phyloP scores from a whole-genome alignment of 2,113 vertebrate genomes.

The Probosciger aterrimus region DNA sequence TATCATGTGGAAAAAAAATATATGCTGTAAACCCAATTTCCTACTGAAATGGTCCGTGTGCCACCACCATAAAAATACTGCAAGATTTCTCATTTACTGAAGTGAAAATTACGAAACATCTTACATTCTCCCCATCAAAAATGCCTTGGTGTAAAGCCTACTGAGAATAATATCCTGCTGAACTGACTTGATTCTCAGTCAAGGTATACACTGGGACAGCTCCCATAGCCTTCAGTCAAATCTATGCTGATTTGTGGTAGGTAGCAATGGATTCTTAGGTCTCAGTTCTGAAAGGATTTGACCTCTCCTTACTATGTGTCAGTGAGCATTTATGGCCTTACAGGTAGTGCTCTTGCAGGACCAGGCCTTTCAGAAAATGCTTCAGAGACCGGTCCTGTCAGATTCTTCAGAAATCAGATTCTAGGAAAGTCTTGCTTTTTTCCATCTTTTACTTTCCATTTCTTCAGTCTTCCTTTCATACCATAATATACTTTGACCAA shows the following conservation, averaged over 20 bases:
- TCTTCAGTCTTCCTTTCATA: not conserved
- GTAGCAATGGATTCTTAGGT: not conserved
- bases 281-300: not conserved
- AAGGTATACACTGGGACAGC: not conserved
- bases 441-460: not conserved
- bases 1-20: conserved; percentile 18
- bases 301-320: not conserved
- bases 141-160: not conserved
- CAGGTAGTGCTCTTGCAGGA: not conserved
- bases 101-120: conserved; percentile 22
- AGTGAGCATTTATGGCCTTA: not conserved
- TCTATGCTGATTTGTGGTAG: not conserved
- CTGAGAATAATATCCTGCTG: not conserved
- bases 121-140: conserved; percentile 12
- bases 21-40: conserved; percentile 44
- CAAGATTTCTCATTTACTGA: conserved; percentile 35
- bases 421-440: not conserved
- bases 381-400: not conserved
- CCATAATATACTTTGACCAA: not conserved
- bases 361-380: not conserved
- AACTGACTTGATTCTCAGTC: not conserved
- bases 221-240: not conserved
- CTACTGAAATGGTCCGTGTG: conserved; percentile 12
- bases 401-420: not conserved
- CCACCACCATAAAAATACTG: conserved; percentile 42